Base-by-base conservation (phyloP, 2,797 vertebrate species). In the Manis javanica region DNA sequence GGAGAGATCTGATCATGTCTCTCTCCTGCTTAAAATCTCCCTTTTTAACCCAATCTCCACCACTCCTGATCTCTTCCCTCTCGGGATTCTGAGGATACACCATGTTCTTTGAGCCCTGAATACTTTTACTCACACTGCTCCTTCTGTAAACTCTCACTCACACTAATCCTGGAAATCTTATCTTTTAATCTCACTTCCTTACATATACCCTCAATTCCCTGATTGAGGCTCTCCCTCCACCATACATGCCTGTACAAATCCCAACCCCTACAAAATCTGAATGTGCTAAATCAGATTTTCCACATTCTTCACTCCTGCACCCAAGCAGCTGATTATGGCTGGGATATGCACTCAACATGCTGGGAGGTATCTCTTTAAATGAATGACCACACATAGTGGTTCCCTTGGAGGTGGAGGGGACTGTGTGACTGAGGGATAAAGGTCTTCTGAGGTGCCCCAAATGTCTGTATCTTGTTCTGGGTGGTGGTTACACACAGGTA, bases 151-250 rank as follows among this genome's bases (percentile, higher is more conserved):
- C 10, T 79, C 15, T 90, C 13, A 31, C 14, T 64, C 64, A 94
- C 14, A 86, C 34, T 85, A 13, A 82, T 61, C 81, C 82, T 94
- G 26, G 84, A 92, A 91, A 78, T 79, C 68, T 69, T 49, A 84
- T 39, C 59, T 37, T 74, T 79, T 64, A 71, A 42, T 86, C 61
- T 95, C 37, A 87, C 42, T 90, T 91, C 39, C 39, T 95, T 82
- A 24, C 46, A 71, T 31, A 57, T 31, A 74, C 15, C 10, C 16
- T 87, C 37, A 75, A 91, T 21, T 85, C 37, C 74, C 78, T 83
- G 26, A 34, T 9, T 16, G 34, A 78, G 34, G 34, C 64, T 88
- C 49, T 49, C 59, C 15, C 26, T 89, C 46, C 2, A 34, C 34
- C 57, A 39, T 51, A 75, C 55, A 59, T 90, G 51, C 66, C 51